phyloP scores from a whole-genome alignment of 2,888 invertebrate genomes.

The Idaea aversata region DNA sequence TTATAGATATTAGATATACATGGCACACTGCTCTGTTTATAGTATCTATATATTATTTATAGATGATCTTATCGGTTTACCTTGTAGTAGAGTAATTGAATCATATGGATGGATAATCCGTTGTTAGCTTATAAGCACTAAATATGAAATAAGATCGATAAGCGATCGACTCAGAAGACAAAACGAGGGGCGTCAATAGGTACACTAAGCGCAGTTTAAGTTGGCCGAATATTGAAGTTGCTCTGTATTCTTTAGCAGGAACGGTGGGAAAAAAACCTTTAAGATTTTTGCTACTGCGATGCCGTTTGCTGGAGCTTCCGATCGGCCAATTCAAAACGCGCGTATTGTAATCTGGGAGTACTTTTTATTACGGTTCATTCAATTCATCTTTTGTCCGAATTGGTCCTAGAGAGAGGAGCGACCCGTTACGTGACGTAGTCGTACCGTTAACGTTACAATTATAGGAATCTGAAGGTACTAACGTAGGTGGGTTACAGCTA shows the following conservation, averaged over 20 bases:
- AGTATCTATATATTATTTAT: slow-evolving; percentile 43
- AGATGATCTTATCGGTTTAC: slow-evolving; percentile 57
- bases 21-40: slow-evolving; percentile 76
- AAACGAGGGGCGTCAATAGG: slow-evolving; percentile 17
- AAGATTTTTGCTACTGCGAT: no score
- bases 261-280: no score
- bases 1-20: slow-evolving; percentile 63
- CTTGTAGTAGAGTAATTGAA: slow-evolving; percentile 80
- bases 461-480: slow-evolving; percentile 67
- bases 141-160: slow-evolving; percentile 32
- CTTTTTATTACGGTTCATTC: no score
- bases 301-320: no score
- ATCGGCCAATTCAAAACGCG: no score
- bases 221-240: no score
- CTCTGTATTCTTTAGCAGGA: no score
- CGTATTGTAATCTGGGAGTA: no score
- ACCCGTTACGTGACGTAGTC: slow-evolving; percentile 30
- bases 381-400: no score
- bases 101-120: slow-evolving; percentile 77
- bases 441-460: slow-evolving; percentile 31
- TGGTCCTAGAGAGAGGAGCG: slow-evolving; percentile 24
- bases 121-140: slow-evolving; percentile 75
- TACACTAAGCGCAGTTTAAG: neutral
- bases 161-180: slow-evolving; percentile 32
- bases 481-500: slow-evolving; percentile 35